Percentiles rank a stretch among this genome's conserved stretches.
phyloP scores from a whole-genome alignment of 2,888 invertebrate species.

The Pterostichus madidus region DNA sequence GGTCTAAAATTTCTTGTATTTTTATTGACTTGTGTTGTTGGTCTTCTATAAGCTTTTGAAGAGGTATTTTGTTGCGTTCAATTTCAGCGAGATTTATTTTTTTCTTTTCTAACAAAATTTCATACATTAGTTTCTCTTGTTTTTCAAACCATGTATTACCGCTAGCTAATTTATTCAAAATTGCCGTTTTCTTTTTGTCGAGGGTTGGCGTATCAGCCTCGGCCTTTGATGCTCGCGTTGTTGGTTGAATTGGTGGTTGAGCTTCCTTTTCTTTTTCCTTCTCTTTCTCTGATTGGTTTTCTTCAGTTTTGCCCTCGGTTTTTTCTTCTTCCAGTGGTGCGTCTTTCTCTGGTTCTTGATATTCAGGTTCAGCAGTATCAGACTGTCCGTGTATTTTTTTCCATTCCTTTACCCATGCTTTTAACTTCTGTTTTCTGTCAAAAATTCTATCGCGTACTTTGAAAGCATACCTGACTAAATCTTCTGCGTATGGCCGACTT shows the following conservation, averaged over 20 bases:
- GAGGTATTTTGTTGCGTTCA: slow-evolving; percentile 79
- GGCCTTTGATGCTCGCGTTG: slow-evolving; percentile 67
- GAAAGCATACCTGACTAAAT: not conserved
- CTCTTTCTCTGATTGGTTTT: not conserved
- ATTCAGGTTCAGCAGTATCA: not conserved
- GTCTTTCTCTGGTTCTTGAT: not conserved
- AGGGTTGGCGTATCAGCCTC: slow-evolving; percentile 49
- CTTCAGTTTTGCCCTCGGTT: not conserved
- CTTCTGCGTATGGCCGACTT: not conserved
- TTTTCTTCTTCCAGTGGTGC: not conserved
- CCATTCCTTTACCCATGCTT: not conserved
- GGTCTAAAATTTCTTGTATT: not conserved
- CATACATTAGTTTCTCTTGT: slow-evolving; percentile 83
- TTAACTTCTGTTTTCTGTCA: not conserved
- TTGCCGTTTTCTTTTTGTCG: slow-evolving; percentile 66
- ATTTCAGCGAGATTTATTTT: slow-evolving; percentile 81
- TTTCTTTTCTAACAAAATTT: slow-evolving; percentile 82
- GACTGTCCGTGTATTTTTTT: not conserved
- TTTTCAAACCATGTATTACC: slow-evolving; percentile 81
- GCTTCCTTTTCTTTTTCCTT: not conserved
- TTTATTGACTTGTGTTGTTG: slow-evolving; percentile 2
- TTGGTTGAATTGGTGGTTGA: slow-evolving; percentile 62
- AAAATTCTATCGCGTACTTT: not conserved
- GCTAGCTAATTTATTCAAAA: slow-evolving; percentile 45
- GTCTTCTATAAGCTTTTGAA: not conserved